These are phyloP conservation scores for Idris sp. DNA, from an alignment of 1,140 invertebrate genomes.

Conservation along the genomic window DNA sequence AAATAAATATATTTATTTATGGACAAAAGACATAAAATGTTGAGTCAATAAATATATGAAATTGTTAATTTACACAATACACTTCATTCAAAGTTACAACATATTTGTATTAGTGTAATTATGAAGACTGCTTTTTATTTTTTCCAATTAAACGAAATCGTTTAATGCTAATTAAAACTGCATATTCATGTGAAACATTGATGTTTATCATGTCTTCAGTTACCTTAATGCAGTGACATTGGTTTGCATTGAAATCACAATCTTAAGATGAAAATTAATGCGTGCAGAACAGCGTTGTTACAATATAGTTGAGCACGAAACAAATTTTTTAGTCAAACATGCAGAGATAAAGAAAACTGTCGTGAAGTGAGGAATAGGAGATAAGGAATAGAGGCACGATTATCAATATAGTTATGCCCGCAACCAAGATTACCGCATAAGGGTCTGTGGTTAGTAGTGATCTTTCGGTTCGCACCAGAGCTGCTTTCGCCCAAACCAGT, in stretches of 20 bases:
- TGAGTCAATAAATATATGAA: neutral
- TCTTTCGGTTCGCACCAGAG: slow-evolving; percentile 79
- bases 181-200: no score
- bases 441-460: slow-evolving; percentile 79
- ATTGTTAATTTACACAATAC: neutral
- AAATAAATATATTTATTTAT: no score
- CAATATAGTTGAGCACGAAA: slow-evolving; percentile 13
- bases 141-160: no score
- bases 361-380: slow-evolving; percentile 44
- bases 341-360: slow-evolving; percentile 44
- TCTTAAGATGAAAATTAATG: slow-evolving; percentile 11
- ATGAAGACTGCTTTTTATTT: no score
- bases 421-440: slow-evolving; percentile 79
- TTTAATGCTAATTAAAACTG: no score
- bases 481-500: slow-evolving; percentile 78
- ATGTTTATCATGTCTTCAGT: no score
- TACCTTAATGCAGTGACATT: no score
- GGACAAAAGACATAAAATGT: neutral
- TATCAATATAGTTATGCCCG: slow-evolving; percentile 78
- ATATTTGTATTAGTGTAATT: no score
- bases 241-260: no score
- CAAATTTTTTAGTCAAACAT: slow-evolving; percentile 36
- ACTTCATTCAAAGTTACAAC: no score
- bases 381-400: slow-evolving; percentile 66
- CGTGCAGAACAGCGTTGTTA: slow-evolving; percentile 11